Conservation (phyloP, 1,140 invertebrate species). For the Papilio glaucus region DNA sequence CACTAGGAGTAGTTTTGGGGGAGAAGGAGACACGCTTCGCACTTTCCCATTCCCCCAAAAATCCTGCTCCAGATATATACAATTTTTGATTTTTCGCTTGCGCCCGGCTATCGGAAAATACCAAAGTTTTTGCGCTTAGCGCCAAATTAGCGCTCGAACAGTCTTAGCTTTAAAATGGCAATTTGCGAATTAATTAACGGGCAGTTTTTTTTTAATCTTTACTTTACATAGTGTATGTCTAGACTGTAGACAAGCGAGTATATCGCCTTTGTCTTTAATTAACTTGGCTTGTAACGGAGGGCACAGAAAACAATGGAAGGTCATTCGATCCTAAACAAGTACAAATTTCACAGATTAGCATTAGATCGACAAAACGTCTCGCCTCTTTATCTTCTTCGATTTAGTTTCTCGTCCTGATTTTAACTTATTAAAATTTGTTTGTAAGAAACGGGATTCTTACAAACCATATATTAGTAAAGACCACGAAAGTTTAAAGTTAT, state of each 20-base stretch:
- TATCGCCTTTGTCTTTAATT: slow-evolving; percentile 8
- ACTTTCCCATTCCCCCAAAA: no score
- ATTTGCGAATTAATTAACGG: neutral
- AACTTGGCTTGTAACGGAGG: slow-evolving; percentile 6
- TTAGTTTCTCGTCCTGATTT: neutral
- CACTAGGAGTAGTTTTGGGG: no score
- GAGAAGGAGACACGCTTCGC: no score
- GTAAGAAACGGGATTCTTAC: no score
- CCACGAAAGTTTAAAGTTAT: no score
- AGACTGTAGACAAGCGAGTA: slow-evolving; percentile 10
- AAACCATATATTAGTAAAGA: no score
- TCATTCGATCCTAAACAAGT: slow-evolving; percentile 6
- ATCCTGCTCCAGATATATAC: no score
- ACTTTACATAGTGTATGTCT: neutral
- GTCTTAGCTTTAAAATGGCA: neutral
- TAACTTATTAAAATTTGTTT: neutral
- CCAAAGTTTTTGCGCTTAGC: neutral
- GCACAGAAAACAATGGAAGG: slow-evolving; percentile 12
- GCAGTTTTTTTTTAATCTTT: neutral
- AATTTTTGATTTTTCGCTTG: no score
- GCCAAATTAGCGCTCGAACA: neutral
- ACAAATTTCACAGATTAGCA: slow-evolving; percentile 2
- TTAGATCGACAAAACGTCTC: slow-evolving; percentile 1
- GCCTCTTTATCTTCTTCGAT: neutral
- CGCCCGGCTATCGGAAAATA: no score